Conservation (phyloP, 2,888 invertebrate species). For the Leptinotarsa juncta region DNA sequence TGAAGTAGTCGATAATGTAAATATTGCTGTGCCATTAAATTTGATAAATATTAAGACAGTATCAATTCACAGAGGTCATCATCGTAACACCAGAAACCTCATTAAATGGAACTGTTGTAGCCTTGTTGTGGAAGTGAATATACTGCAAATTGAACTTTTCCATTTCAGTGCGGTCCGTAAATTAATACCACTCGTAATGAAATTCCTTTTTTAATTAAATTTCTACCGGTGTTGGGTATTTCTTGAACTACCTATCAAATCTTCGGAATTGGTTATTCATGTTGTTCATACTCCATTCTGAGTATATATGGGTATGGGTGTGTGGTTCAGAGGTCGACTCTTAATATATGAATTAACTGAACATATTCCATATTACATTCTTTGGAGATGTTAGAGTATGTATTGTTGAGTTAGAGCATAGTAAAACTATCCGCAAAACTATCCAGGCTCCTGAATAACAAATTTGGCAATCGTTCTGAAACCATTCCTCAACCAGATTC, state of each 20-base stretch:
- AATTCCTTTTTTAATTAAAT: conserved; percentile 4
- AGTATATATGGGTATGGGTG: not conserved
- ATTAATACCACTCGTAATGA: conserved; percentile 2
- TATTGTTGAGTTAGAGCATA: no score
- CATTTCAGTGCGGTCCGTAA: not conserved
- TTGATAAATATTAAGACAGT: conserved; percentile 26
- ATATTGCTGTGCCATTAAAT: conserved; percentile 13
- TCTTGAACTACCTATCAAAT: not conserved
- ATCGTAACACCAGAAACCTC: conserved; percentile 18
- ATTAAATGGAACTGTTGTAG: not conserved
- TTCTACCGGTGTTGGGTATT: not conserved
- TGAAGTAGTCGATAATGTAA: conserved; percentile 13
- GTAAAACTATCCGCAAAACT: no score
- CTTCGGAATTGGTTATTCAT: not conserved
- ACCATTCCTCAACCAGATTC: no score
- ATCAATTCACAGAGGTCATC: conserved; percentile 19
- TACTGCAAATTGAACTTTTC: conserved; percentile 18
- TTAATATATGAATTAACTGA: no score
- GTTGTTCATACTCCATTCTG: no score
- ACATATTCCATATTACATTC: no score
- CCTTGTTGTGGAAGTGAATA: conserved; percentile 6
- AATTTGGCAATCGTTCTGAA: no score
- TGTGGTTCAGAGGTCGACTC: no score
- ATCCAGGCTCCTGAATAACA: no score
- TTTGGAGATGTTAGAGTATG: no score